phyloP scores from a whole-genome alignment of 2,888 invertebrate genomes.

The Pseudococcus jackbeardsleyi region DNA sequence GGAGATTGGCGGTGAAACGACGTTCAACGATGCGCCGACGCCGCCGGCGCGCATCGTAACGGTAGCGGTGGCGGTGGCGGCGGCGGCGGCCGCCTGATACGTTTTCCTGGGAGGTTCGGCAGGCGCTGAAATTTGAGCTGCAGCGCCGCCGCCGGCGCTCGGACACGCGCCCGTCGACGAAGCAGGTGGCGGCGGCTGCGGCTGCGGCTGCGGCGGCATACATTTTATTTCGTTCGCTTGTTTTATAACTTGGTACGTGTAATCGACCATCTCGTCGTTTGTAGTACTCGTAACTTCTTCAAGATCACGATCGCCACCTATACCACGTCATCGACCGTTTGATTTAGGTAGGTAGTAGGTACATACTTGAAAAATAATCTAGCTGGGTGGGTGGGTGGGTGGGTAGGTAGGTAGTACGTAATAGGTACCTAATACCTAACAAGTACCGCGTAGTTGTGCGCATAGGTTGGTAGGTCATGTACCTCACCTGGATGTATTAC shows the following conservation, averaged over 20 bases:
- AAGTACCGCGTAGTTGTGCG: too few relatives aligned
- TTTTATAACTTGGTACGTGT: constrained; percentile 94
- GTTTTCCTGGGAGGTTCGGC: constrained; percentile 67
- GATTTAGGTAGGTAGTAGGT: too few relatives aligned
- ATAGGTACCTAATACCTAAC: too few relatives aligned
- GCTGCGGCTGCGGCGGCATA: constrained; percentile 39
- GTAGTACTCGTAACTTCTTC: constrained; percentile 12
- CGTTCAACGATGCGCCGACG: constrained; percentile 73
- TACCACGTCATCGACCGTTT: too few relatives aligned
- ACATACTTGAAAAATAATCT: too few relatives aligned
- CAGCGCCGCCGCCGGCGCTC: background rate
- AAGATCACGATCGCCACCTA: background rate
- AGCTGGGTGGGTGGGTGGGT: too few relatives aligned
- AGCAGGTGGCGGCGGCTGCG: too few relatives aligned
- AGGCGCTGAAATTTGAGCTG: constrained; percentile 69
- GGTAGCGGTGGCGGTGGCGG: constrained; percentile 69
- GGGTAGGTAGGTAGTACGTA: too few relatives aligned
- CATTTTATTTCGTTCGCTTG: constrained; percentile 86
- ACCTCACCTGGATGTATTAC: too few relatives aligned
- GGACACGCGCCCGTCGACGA: background rate
- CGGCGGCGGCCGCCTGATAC: constrained; percentile 68
- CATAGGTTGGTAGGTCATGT: too few relatives aligned
- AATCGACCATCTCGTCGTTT: constrained; percentile 78
- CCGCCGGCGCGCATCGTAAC: constrained; percentile 67
- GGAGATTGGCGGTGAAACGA: constrained; percentile 78